These are phyloP conservation scores for Charaxes varanes DNA, from an alignment of 1,140 invertebrate species.

Conservation along the genomic window DNA sequence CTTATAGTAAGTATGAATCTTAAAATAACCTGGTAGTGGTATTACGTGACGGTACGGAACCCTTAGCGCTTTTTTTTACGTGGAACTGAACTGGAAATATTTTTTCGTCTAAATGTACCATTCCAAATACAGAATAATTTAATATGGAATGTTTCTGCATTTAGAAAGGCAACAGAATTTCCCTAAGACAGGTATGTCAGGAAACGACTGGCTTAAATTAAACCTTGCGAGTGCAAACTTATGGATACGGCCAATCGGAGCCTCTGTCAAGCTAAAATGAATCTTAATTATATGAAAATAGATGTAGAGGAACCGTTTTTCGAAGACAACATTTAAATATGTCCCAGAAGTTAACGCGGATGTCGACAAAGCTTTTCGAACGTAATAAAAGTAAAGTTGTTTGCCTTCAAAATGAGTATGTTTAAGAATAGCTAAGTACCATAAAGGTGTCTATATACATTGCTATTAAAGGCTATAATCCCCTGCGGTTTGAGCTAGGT, in stretches of 20 bases:
- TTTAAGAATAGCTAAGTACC: conserved; percentile 8
- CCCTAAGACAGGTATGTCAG: conserved; percentile 31
- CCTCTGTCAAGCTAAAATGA: conserved; percentile 14
- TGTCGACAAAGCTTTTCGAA: conserved; percentile 54
- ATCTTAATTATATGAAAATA: conserved; percentile 26
- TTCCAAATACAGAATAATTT: too few species aligned
- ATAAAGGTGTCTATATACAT: conserved; percentile 17
- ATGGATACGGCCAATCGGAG: neutral
- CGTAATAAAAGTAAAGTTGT: conserved; percentile 45
- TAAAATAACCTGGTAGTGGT: too few species aligned
- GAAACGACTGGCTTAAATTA: conserved; percentile 28
- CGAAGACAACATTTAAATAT: conserved; percentile 16
- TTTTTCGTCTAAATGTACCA: too few species aligned
- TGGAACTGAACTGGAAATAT: too few species aligned
- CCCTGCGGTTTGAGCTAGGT: conserved; percentile 21
- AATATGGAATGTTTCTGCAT: conserved; percentile 10
- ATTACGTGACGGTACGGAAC: too few species aligned
- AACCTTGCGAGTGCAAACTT: conserved; percentile 31
- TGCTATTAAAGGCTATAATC: conserved; percentile 12
- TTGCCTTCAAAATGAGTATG: conserved; percentile 41
- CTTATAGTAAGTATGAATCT: too few species aligned
- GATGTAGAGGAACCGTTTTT: conserved; percentile 6
- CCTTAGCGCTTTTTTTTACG: too few species aligned
- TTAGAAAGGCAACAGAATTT: conserved; percentile 31
- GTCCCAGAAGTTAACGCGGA: conserved; percentile 41